These are phyloP conservation scores for Geococcyx californianus DNA, from an alignment of 2,113 vertebrate species.

Conservation along the genomic window DNA sequence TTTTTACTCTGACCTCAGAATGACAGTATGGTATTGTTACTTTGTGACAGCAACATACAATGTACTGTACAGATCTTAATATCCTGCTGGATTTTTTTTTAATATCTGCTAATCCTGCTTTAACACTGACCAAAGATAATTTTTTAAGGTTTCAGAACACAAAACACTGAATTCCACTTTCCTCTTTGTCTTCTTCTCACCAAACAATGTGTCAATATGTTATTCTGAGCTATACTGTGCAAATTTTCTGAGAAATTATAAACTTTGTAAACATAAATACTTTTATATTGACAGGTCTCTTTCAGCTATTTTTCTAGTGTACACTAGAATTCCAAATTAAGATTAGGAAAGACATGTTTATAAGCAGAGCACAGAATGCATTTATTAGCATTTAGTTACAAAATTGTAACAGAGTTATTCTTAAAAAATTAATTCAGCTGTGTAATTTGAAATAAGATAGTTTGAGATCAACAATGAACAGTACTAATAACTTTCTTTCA, in stretches of 20 bases:
- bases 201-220: not conserved
- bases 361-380: not conserved
- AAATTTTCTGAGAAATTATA: not conserved
- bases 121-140: not conserved
- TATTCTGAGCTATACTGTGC: not conserved
- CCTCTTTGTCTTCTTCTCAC: not conserved
- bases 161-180: not conserved
- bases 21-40: not conserved
- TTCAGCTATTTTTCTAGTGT: not conserved
- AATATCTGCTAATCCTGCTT: not conserved
- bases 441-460: not conserved
- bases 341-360: not conserved
- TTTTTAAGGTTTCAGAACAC: not conserved
- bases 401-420: not conserved
- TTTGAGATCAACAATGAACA: not conserved
- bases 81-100: not conserved
- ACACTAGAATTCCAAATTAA: not conserved
- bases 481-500: not conserved
- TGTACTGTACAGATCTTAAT: not conserved
- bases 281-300: not conserved
- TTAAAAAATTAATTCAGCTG: not conserved
- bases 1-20: not conserved
- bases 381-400: not conserved
- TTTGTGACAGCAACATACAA: not conserved
- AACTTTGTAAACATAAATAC: not conserved